Evolutionary conservation across 1,140 invertebrate genomes (phyloP), one percentile per base, ranked within the genome.

Genomic region (Theocolax elegans): DNA sequence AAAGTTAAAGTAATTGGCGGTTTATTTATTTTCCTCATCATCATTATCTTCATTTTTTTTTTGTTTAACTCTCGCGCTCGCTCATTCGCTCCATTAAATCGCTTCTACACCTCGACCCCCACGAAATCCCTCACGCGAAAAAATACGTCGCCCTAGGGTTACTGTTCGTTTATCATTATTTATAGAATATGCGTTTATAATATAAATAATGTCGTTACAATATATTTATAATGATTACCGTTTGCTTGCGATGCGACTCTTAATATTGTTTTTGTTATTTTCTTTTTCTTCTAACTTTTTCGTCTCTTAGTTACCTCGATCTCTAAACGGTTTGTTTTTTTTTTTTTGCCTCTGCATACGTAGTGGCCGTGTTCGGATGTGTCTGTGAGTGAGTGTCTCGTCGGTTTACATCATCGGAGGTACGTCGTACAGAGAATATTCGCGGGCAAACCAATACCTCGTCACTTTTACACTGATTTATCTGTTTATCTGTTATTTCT

Each of bases 1-100:
- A 79, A 84, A 83, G 81, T 85, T 83, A 83, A 85, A 84, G 81
- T 85, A 84, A 85, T 84, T 84, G 82, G 83, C 83, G 80, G 75
- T 81, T 84, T 80, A 78, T 84, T 82, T 53, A 51, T 72, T 60
- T 29, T 65, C 48, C n/a, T n/a, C n/a, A n/a, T n/a, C n/a, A n/a
- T n/a, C n/a, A n/a, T n/a, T n/a, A n/a, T n/a, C n/a, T 71, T 19
- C 27, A 6, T 46, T 65, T 66, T 25, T 38, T 40, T 53, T 53
- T 7, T 51, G 17, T n/a, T n/a, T 63, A 54, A 63, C 49, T 67
- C 44, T 46, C 44, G 59, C 31, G n/a, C 65, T 54, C 35, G 54
- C 23, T 51, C 44, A n/a, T n/a, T 54, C 46, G 17, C 35, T 53
- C 23, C n/a, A n/a, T n/a, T n/a, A n/a, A n/a, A n/a, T n/a, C 12